Evolutionary conservation across 2,888 invertebrate genomes (phyloP).

Genomic region (Ischnura elegans): DNA sequence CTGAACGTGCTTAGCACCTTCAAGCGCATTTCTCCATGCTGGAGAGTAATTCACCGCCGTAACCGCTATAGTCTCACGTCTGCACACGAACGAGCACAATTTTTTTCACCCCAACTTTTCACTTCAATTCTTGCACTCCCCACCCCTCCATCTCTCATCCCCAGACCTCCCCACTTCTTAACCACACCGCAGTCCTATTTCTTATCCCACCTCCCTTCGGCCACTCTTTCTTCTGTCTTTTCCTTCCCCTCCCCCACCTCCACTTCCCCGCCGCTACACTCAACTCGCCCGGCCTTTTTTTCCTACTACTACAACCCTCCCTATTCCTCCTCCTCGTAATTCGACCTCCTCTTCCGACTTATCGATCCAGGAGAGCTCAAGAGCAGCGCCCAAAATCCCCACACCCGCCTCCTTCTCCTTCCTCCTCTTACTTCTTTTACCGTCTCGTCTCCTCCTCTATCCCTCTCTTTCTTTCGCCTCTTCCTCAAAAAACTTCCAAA

Average conservation of each 20-base stretch:
- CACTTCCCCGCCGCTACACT: neutral
- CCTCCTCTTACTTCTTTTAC: neutral
- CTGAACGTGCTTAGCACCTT: no score
- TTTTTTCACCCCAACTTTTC: neutral
- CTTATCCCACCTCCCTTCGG: no score
- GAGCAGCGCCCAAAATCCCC: neutral
- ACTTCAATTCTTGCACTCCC: neutral
- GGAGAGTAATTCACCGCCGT: neutral
- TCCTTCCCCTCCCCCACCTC: neutral
- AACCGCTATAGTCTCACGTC: neutral
- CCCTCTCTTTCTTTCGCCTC: neutral
- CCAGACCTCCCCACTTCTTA: neutral
- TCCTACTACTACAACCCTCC: slow-evolving; percentile 7
- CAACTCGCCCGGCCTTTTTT: neutral
- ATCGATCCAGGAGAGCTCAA: slow-evolving; percentile 45
- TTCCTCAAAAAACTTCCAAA: neutral
- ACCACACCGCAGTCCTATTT: no score
- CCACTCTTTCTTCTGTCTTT: neutral
- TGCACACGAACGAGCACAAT: neutral
- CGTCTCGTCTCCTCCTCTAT: neutral
- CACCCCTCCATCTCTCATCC: neutral
- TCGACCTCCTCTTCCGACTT: slow-evolving; percentile 63
- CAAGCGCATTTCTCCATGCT: no score
- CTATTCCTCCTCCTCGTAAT: slow-evolving; percentile 56
- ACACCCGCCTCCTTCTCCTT: neutral